Base-by-base conservation (phyloP, 2,113 vertebrate species). In the Lycaon pictus region DNA sequence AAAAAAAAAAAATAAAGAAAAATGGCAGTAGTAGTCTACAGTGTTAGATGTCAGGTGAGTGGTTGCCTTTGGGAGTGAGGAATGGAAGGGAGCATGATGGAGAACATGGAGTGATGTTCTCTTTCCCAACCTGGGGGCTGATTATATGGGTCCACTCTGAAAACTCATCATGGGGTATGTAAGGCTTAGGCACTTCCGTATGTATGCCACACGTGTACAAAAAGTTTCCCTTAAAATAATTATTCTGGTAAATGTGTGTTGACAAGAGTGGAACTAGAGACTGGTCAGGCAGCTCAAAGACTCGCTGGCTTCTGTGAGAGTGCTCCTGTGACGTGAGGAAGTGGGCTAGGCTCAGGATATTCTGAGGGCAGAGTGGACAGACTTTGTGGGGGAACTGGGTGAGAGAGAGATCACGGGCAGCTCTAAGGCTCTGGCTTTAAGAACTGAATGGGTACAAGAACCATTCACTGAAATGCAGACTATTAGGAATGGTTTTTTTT, bases 151-250 rank as follows among this genome's bases (percentile, higher is more conserved):
- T 43, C n/a, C 29, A 10, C n/a, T 11, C 63, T 23, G 67, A 67
- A 48, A 74, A 19, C 1, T 4, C 35, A 9, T 10, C 94, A n/a
- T 19, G 35, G 19, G 35, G 27, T 8, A n/a, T 4, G 0, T 15
- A 15, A 0, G 53, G 43, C 10, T 22, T 5, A 0, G 13, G 35
- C 3, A 1, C 48, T 56, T 88, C 51, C 4, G 3, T 2, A 2
- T 2, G 51, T 12, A 22, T 6, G 51, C 67, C 13, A 29, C 13
- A 15, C 3, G 2, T 43, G 56, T 29, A 22, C 2, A 1, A 0
- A 51, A 55, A 12, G 48, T 51, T 51, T 27, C 48, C 23, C 37
- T 32, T 48, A 35, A 17, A 27, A 83, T 13, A 25, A 62, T 74
- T 0, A 25, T 12, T 79, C 60, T 55, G 79, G 53, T 32, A 23